Evolutionary conservation across 2,888 invertebrate genomes (phyloP).

Genomic region (Acronicta leporina): DNA sequence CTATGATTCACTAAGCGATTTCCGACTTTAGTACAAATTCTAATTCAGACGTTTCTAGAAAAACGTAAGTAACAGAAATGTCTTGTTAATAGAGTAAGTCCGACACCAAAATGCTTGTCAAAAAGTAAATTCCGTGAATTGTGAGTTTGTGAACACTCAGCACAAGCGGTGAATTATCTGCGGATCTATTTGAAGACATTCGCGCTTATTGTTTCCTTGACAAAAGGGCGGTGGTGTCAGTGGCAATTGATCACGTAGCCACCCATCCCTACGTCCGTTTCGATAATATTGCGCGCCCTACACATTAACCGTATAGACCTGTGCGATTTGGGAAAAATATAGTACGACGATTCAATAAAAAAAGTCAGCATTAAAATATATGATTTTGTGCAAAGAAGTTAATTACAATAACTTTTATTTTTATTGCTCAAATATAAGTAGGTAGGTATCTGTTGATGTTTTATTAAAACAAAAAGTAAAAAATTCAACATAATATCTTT

Average conservation of each 20-base stretch:
- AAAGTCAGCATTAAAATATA: too few relatives aligned
- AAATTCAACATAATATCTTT: too few relatives aligned
- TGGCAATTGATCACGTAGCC: conserved; percentile 74
- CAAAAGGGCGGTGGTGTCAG: conserved; percentile 69
- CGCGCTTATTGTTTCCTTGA: conserved; percentile 72
- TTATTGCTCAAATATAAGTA: too few relatives aligned
- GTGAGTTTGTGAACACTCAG: conserved; percentile 21
- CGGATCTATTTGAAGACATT: conserved; percentile 70
- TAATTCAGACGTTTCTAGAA: too few relatives aligned
- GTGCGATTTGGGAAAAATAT: background rate
- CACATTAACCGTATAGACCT: conserved; percentile 19
- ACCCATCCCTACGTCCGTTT: conserved; percentile 53
- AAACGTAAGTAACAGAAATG: too few relatives aligned
- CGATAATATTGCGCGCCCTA: conserved; percentile 46
- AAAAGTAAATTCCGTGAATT: conserved; percentile 9
- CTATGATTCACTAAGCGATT: too few relatives aligned
- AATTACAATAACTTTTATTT: too few relatives aligned
- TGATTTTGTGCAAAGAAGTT: too few relatives aligned
- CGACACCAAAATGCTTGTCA: background rate
- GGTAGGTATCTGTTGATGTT: too few relatives aligned
- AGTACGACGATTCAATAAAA: conserved; percentile 11
- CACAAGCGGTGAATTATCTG: conserved; percentile 59
- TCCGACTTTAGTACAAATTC: too few relatives aligned
- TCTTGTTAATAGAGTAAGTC: too few relatives aligned
- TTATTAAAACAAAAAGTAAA: too few relatives aligned